phyloP scores from a whole-genome alignment of 1,140 invertebrate genomes.

The Zaprionus vittiger region DNA sequence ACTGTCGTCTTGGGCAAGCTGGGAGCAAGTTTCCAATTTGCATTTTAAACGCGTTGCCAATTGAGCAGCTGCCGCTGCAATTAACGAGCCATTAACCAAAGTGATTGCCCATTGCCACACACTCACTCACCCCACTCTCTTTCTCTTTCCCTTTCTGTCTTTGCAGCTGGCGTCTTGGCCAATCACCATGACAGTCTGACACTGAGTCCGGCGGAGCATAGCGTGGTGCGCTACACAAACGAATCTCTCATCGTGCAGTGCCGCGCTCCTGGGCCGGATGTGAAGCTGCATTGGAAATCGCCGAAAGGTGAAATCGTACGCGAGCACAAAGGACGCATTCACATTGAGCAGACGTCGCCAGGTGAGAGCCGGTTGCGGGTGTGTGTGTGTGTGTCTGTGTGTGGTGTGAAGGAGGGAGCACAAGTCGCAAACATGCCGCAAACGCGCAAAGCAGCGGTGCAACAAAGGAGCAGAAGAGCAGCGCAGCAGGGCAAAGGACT shows the following conservation, averaged over 20 bases:
- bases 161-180: conserved; percentile 63
- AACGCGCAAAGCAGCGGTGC: conserved; percentile 10
- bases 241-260: conserved; percentile 84
- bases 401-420: not conserved
- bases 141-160: conserved; percentile 18
- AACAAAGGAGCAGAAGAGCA: conserved; percentile 34
- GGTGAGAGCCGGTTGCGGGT: conserved; percentile 37
- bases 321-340: conserved; percentile 83
- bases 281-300: conserved; percentile 81
- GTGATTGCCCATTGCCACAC: conserved; percentile 7
- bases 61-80: conserved; percentile 47
- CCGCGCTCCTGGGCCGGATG: conserved; percentile 63
- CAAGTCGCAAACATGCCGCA: conserved; percentile 1
- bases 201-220: conserved; percentile 71
- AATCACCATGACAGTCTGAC: conserved; percentile 70
- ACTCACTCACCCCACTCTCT: not conserved
- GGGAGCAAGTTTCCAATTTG: conserved; percentile 38
- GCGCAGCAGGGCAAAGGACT: not conserved
- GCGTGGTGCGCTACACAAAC: conserved; percentile 83
- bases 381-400: not conserved
- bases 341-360: conserved; percentile 78
- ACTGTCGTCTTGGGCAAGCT: conserved; percentile 16
- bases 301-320: conserved; percentile 81
- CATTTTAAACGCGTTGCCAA: conserved; percentile 35
- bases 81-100: conserved; percentile 57